Conservation (phyloP, 1,140 invertebrate genomes). For the Drosophila pectinifera region DNA sequence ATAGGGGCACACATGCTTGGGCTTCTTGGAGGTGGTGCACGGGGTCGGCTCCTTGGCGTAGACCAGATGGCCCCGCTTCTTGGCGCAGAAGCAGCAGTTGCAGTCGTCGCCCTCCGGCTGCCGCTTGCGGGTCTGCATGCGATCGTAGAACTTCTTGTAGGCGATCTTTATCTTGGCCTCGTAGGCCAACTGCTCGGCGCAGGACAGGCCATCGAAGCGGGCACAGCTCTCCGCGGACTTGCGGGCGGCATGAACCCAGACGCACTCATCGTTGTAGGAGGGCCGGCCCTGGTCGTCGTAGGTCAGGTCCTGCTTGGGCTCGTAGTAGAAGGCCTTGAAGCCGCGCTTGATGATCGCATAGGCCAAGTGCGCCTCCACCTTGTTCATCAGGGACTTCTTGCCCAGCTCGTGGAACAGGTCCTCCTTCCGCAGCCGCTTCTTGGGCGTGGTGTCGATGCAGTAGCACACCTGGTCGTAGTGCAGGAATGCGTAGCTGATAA, state of each 20-base stretch:
- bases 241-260: slow-evolving; percentile 78
- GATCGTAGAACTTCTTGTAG: slow-evolving; percentile 80
- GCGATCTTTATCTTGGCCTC: slow-evolving; percentile 79
- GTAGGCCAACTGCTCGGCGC: slow-evolving; percentile 67
- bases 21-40: slow-evolving; percentile 58
- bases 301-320: slow-evolving; percentile 67
- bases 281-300: slow-evolving; percentile 69
- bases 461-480: slow-evolving; percentile 83
- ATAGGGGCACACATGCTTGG: slow-evolving; percentile 72
- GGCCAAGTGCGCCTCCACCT: slow-evolving; percentile 77
- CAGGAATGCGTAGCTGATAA: slow-evolving; percentile 75
- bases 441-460: slow-evolving; percentile 74
- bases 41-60: slow-evolving; percentile 76
- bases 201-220: slow-evolving; percentile 75
- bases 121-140: slow-evolving; percentile 73
- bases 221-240: slow-evolving; percentile 77
- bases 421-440: slow-evolving; percentile 76
- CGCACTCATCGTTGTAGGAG: slow-evolving; percentile 75
- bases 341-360: slow-evolving; percentile 78
- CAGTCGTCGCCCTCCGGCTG: slow-evolving; percentile 79
- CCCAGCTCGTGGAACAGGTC: slow-evolving; percentile 80
- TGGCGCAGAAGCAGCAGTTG: slow-evolving; percentile 81
- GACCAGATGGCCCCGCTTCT: slow-evolving; percentile 78
- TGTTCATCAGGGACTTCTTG: slow-evolving; percentile 81
- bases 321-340: slow-evolving; percentile 82